Base-by-base conservation (phyloP, 2,888 invertebrate species). In the Teleiodes luculella region DNA sequence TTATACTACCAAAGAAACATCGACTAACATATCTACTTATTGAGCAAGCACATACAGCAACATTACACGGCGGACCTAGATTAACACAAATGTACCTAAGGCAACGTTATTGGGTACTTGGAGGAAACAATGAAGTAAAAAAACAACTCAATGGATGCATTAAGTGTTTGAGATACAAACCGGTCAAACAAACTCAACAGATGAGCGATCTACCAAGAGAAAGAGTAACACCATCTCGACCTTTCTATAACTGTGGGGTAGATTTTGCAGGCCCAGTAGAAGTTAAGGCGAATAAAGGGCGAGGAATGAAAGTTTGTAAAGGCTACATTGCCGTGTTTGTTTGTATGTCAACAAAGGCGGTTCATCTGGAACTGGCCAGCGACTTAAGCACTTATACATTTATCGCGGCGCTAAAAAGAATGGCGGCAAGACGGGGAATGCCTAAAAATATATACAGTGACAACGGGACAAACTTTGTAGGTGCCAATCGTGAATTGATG, bases 51-150 rank as follows among this genome's bases (percentile, higher is more conserved):
- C 46, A 47, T 18, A 47, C 53, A 35, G 37, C 55, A 14, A 62
- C 61, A 4, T 57, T 59, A 20, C 65, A 65, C 35, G 62, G 62
- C 0, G 63, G 61, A 14, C 52, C 60, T 8, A 46, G 53, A 0
- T 41, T 58, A 1, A 62, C 60, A 6, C 13, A 57, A 18, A 48
- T 58, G 2, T 30, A 53, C 8, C n/a, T 60, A 10, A 24, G 65
- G 5, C 56, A 60, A 45, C 35, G 52, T 24, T 63, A 59, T 28
- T 61, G 63, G 45, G 28, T 45, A 28, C n/a, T 45, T 1, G 24
- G 45, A 16, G 45, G 30, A n/a, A 28, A 13, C 14, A 11, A 10
- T 1, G 14, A 24, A 6, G 16, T 28, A n/a, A 45, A 45, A 8
- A 45, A 45, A 13, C 45, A 16, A 24, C 8, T 45, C 3, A n/a